A percentile compares a stretch with the other conserved stretches of the same genome.
Conservation (phyloP, 1,140 invertebrate species). For the Archivesica marissinica region DNA sequence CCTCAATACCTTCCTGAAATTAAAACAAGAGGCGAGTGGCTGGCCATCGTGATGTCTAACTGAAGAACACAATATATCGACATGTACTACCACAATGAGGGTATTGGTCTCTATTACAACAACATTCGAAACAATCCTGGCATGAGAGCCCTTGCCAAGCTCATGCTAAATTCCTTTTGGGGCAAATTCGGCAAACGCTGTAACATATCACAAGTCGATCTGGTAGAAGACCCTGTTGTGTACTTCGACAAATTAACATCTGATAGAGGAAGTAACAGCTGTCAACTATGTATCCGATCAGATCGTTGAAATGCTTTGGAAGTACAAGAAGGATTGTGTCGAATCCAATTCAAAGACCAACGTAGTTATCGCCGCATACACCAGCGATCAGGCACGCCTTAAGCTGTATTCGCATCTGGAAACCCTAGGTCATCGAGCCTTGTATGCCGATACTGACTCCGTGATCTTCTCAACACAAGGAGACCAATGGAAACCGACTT, state of each 20-base stretch:
- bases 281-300: slow-evolving; percentile 52
- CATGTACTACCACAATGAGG: slow-evolving; percentile 69
- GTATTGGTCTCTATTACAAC: slow-evolving; percentile 77
- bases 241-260: slow-evolving; percentile 72
- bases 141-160: slow-evolving; percentile 62
- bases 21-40: slow-evolving; percentile 69
- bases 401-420: slow-evolving; percentile 81
- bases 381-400: slow-evolving; percentile 81
- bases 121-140: slow-evolving; percentile 81
- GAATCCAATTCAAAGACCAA: slow-evolving; percentile 66
- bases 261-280: slow-evolving; percentile 14
- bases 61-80: slow-evolving; percentile 74
- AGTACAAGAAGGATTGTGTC: background rate
- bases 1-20: slow-evolving; percentile 69
- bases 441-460: slow-evolving; percentile 84
- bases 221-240: slow-evolving; percentile 12
- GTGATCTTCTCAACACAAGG: slow-evolving; percentile 72
- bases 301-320: slow-evolving; percentile 20
- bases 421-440: slow-evolving; percentile 69
- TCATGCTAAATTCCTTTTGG: slow-evolving; percentile 41
- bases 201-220: slow-evolving; percentile 33
- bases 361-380: slow-evolving; percentile 79
- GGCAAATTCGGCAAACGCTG: slow-evolving; percentile 59
- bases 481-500: background rate
- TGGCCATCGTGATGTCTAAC: slow-evolving; percentile 63